Evolutionary conservation across 2,888 invertebrate species (phyloP), one percentile per base, ranked within the genome.

Genomic region (Dorcus parallelipipedus): DNA sequence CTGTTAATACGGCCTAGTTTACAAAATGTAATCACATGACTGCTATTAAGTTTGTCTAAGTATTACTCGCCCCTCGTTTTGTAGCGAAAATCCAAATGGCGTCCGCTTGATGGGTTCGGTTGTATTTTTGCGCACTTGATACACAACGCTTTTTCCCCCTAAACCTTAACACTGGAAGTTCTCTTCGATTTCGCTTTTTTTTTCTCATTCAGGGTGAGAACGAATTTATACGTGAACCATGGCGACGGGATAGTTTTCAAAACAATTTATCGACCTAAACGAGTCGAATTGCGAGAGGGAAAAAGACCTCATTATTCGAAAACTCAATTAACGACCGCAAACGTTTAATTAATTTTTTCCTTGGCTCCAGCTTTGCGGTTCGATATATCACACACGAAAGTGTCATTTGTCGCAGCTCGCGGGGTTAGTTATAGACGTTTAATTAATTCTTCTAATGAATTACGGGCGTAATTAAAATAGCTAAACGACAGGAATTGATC

Each of bases 21-120:
- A 56, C 56, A 49, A 62, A 61, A 58, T 66, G 61, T 67, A 64
- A 73, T 71, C 74, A 75, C 74, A 74, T 72, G 73, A 75, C 74
- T 75, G 67, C 73, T 73, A 71, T 71, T 73, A 60, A 58, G 49
- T 57, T 60, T 52, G 52, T 60, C 60, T 62, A 63, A 64, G 60
- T 63, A 61, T 78, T 78, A 78, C 78, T 78, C 78, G 78, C 78
- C 78, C 78, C 76, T 77, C 72, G 71, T 53, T 70, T 67, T 71
- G 73, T 71, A 69, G 73, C 65, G 60, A 56, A 69, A 67, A 64
- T 76, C 76, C 77, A 75, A 70, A 67, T 71, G 73, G 70, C 70
- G 66, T 73, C 76, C 71, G 71, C 73, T 74, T 75, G 60, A 63
- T 54, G 48, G 59, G 59, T 59, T 54, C 55, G 52, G 52, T 59